Evolutionary conservation across 2,888 invertebrate species (phyloP).

Genomic region (Belgica antarctica): DNA sequence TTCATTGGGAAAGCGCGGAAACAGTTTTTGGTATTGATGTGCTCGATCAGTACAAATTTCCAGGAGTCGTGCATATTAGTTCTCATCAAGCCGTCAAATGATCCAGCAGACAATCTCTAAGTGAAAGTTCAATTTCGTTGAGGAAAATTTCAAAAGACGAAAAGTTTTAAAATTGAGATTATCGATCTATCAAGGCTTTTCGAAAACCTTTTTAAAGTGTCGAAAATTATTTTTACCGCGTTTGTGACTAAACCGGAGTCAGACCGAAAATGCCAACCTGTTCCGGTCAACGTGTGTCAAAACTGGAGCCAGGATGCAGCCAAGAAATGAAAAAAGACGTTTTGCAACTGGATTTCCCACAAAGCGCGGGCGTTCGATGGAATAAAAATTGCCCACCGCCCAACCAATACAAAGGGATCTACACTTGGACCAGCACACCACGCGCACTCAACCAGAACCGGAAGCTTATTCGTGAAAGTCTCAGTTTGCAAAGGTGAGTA

Average conservation of each 20-base stretch:
- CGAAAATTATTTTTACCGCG: neutral
- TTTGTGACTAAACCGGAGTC: neutral
- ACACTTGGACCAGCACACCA: conserved; percentile 55
- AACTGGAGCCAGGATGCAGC: conserved; percentile 41
- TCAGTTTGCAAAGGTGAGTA: conserved; percentile 40
- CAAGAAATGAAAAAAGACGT: conserved; percentile 30
- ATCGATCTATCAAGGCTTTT: conserved; percentile 2
- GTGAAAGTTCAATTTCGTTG: neutral
- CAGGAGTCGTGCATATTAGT: neutral
- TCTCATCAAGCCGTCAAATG: neutral
- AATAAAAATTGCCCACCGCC: conserved; percentile 47
- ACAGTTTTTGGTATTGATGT: conserved; percentile 5
- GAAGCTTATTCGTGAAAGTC: conserved; percentile 47
- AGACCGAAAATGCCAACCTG: conserved; percentile 47
- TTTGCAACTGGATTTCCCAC: conserved; percentile 45
- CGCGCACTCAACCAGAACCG: conserved; percentile 50
- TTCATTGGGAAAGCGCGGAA: conserved; percentile 25
- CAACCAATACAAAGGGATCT: conserved; percentile 50
- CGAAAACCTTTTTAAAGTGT: neutral
- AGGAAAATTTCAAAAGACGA: neutral
- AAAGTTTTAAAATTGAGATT: neutral
- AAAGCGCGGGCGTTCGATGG: conserved; percentile 43
- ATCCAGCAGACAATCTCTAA: neutral
- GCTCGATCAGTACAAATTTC: neutral
- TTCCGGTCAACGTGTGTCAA: conserved; percentile 45